A percentile compares a stretch with the other conserved stretches of the same genome.
Conservation (phyloP, 2,888 invertebrate species). For the Drepana falcataria region DNA sequence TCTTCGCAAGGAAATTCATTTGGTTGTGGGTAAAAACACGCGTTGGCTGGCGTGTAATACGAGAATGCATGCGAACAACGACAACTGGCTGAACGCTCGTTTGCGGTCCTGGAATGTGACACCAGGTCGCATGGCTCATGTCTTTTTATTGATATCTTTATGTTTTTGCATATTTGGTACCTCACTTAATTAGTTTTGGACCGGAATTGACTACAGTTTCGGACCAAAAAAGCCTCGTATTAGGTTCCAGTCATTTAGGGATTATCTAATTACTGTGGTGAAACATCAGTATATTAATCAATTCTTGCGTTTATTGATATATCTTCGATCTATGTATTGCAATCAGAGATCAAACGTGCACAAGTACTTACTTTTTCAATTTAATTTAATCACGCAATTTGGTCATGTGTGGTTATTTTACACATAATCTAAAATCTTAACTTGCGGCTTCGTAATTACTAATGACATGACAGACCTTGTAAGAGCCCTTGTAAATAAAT, state of each 20-base stretch:
- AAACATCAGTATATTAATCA: conserved; percentile 13
- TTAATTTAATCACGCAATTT: conserved; percentile 25
- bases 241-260: background rate
- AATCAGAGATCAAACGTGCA: conserved; percentile 22
- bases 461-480: conserved; percentile 15
- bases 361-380: conserved; percentile 22
- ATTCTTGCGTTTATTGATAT: conserved; percentile 31
- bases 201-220: no score
- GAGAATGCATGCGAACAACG: conserved; percentile 47
- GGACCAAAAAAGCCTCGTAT: no score
- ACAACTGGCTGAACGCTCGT: conserved; percentile 32
- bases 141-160: conserved; percentile 37
- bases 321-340: conserved; percentile 34
- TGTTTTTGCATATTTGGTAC: conserved; percentile 11
- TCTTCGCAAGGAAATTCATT: conserved; percentile 19
- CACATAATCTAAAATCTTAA: background rate
- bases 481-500: conserved; percentile 26
- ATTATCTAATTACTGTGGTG: conserved; percentile 14
- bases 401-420: conserved; percentile 10
- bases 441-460: background rate
- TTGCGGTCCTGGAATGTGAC: conserved; percentile 52
- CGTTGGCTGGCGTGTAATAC: conserved; percentile 35
- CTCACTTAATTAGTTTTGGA: no score
- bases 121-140: conserved; percentile 28
- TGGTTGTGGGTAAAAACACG: conserved; percentile 26